phyloP scores from a whole-genome alignment of 2,113 vertebrate species.

The Cercopithecus mona region DNA sequence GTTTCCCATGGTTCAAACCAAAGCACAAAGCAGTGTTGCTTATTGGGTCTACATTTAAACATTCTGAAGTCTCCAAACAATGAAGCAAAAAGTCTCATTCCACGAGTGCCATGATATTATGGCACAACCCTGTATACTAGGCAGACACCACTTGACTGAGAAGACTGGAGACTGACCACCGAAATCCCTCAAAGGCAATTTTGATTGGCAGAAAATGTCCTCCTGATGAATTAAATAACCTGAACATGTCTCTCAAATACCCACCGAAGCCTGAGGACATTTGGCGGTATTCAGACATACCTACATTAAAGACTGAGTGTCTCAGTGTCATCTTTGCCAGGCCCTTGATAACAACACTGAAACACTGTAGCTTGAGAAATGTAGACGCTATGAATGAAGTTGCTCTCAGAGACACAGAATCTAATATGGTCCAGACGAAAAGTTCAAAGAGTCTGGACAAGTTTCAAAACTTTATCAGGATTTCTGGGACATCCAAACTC shows the following conservation, averaged over 20 bases:
- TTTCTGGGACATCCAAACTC: conserved; percentile 47
- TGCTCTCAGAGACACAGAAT: not conserved
- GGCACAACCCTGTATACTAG: not conserved
- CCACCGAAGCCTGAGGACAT: not conserved
- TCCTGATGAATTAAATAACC: not conserved
- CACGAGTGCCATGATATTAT: not conserved
- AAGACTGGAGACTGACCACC: not conserved
- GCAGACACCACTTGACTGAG: not conserved
- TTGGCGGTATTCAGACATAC: not conserved
- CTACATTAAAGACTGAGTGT: not conserved
- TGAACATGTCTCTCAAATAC: not conserved
- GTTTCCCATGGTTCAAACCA: not conserved
- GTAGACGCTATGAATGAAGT: not conserved
- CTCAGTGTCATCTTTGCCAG: conserved; percentile 2
- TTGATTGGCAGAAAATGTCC: not conserved
- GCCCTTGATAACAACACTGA: not conserved
- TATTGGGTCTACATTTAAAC: not conserved
- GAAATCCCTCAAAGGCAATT: not conserved
- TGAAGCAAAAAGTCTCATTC: not conserved
- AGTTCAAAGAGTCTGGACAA: conserved; percentile 48
- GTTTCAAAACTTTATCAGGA: conserved; percentile 50
- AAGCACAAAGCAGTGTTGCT: not conserved
- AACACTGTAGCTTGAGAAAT: conserved; percentile 4
- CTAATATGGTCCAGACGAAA: not conserved
- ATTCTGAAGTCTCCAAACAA: not conserved